Conservation (phyloP, 1,140 invertebrate species). For the Kradibia gibbosae region DNA sequence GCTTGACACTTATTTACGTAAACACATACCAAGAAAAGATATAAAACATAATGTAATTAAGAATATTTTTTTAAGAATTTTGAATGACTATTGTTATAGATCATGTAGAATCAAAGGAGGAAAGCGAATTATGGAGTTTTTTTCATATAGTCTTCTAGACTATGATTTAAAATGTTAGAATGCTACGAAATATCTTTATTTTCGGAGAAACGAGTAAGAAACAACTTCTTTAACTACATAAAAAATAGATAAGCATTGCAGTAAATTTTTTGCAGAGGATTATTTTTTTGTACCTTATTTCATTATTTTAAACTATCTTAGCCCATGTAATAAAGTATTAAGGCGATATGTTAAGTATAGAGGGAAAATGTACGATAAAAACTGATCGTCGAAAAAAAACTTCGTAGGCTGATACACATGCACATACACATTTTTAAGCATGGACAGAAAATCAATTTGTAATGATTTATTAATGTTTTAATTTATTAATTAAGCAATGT, state of each 20-base stretch:
- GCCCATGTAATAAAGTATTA: neutral
- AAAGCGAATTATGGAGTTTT: neutral
- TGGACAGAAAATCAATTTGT: neutral
- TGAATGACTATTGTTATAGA: no score
- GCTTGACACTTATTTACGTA: no score
- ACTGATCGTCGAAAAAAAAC: neutral
- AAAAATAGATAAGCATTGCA: neutral
- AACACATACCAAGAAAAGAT: no score
- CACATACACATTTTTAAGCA: neutral
- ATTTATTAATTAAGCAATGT: no score
- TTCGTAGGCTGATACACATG: neutral
- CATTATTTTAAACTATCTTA: neutral
- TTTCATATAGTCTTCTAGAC: neutral
- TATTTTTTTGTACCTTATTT: neutral
- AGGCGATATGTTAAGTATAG: neutral
- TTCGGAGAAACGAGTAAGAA: neutral
- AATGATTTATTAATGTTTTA: no score
- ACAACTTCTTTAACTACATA: neutral
- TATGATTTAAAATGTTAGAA: neutral
- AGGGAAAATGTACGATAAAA: neutral
- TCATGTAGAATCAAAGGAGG: neutral
- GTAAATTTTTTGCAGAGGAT: neutral
- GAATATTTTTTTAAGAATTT: no score
- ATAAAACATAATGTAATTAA: no score
- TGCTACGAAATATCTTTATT: neutral